A percentile compares a stretch with the other conserved stretches of the same genome.
These are phyloP conservation scores for Cylas formicarius DNA, from an alignment of 1,140 invertebrate genomes.

Conservation along the genomic window DNA sequence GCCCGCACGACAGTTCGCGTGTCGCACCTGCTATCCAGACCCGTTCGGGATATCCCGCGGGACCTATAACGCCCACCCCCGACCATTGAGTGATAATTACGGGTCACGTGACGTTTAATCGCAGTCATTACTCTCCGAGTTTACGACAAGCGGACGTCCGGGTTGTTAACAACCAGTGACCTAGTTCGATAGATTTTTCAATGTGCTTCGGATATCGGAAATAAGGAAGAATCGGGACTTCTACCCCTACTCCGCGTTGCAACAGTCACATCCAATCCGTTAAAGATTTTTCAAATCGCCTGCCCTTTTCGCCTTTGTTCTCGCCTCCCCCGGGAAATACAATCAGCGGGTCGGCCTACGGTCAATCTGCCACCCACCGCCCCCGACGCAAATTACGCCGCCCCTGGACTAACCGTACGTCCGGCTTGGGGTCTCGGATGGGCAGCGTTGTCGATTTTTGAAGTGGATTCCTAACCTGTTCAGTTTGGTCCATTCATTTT, in stretches of 20 bases:
- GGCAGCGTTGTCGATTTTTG: no score
- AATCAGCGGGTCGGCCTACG: constrained; percentile 19
- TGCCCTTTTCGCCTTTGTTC: constrained; percentile 1
- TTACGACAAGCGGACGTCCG: no score
- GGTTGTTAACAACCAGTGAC: no score
- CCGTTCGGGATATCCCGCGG: constrained; percentile 24
- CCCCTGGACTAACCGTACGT: no score
- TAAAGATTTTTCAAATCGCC: constrained; percentile 17
- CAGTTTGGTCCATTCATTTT: no score
- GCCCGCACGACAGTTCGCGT: constrained; percentile 29
- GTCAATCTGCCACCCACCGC: constrained; percentile 23
- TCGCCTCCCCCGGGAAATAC: constrained; percentile 11
- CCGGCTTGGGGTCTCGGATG: no score
- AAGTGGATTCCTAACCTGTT: no score
- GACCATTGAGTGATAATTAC: constrained; percentile 41
- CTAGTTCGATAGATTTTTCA: no score
- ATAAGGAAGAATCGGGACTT: no score
- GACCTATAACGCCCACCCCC: constrained; percentile 36
- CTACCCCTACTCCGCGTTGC: neutral
- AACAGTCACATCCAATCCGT: constrained; percentile 4
- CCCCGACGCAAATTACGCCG: constrained; percentile 24
- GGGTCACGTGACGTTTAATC: constrained; percentile 39
- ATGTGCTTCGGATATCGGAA: no score
- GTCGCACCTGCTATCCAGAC: constrained; percentile 14
- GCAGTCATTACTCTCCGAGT: constrained; percentile 28